Percentiles rank a stretch among this genome's conserved stretches.
Evolutionary conservation across 2,113 vertebrate genomes (phyloP).

Genomic region (Monopterus albus): DNA sequence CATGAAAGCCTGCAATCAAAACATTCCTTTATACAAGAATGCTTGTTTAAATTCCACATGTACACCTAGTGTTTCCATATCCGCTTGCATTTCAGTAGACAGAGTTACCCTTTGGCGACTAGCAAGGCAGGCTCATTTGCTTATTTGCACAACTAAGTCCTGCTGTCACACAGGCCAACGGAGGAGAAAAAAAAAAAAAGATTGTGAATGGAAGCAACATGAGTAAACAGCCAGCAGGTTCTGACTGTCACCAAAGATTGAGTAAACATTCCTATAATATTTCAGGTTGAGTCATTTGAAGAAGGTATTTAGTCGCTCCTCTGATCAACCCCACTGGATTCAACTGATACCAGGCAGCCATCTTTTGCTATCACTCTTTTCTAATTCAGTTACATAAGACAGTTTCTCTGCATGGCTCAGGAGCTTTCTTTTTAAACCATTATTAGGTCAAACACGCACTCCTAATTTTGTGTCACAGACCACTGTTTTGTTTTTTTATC

Average conservation of each 20-base stretch:
- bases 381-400: constrained; percentile 19
- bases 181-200: constrained; percentile 11
- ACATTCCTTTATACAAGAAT: background rate
- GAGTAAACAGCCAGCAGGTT: constrained; percentile 43
- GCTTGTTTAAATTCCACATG: background rate
- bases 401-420: background rate
- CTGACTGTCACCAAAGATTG: constrained; percentile 23
- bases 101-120: constrained; percentile 20
- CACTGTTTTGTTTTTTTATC: constrained; percentile 1
- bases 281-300: constrained; percentile 41
- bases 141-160: constrained; percentile 44
- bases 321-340: constrained; percentile 45
- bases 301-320: constrained; percentile 44
- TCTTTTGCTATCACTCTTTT: constrained; percentile 38
- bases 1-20: background rate
- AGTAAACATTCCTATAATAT: constrained; percentile 49
- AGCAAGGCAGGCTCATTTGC: constrained; percentile 20
- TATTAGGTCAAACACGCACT: background rate
- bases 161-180: constrained; percentile 25
- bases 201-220: constrained; percentile 50
- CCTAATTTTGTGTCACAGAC: constrained; percentile 11
- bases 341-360: constrained; percentile 6
- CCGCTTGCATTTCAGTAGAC: constrained; percentile 4
- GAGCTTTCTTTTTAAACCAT: too few relatives aligned
- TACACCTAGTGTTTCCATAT: constrained; percentile 6